These are phyloP conservation scores for Gobiocypris rarus DNA, from an alignment of 2,113 vertebrate genomes.

Conservation along the genomic window DNA sequence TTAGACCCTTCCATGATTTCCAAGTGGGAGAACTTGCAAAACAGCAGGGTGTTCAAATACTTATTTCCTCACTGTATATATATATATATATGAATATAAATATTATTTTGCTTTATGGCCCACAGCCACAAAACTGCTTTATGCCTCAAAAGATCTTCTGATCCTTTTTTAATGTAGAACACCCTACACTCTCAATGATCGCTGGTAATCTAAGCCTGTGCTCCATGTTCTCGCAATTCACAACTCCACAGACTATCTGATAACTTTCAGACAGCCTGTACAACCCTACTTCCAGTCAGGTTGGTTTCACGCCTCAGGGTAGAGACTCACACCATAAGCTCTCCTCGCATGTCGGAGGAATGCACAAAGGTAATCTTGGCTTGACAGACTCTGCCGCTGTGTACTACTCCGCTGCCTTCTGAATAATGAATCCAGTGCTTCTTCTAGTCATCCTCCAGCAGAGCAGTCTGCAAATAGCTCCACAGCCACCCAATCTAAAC, in stretches of 20 bases:
- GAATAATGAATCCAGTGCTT: slow-evolving; percentile 76
- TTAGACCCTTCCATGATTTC: too few species aligned
- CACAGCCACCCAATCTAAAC: slow-evolving; percentile 61
- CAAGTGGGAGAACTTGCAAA: too few species aligned
- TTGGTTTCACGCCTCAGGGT: slow-evolving; percentile 39
- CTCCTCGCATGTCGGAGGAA: slow-evolving; percentile 9
- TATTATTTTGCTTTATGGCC: too few species aligned
- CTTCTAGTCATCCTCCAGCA: slow-evolving; percentile 61
- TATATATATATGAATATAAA: too few species aligned
- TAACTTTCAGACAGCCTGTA: background rate
- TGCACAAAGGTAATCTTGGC: slow-evolving; percentile 59
- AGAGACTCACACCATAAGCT: slow-evolving; percentile 38
- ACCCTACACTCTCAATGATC: background rate
- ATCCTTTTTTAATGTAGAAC: slow-evolving; percentile 12
- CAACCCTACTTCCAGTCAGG: slow-evolving; percentile 8
- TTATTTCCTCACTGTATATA: too few species aligned
- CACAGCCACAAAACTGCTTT: background rate
- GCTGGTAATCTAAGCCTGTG: background rate
- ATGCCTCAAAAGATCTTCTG: background rate
- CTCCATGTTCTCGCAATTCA: slow-evolving; percentile 3
- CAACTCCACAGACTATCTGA: background rate
- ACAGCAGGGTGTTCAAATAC: too few species aligned
- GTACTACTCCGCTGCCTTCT: slow-evolving; percentile 65
- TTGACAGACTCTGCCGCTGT: slow-evolving; percentile 60
- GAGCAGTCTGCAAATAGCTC: slow-evolving; percentile 73